Evolutionary conservation across 2,113 vertebrate genomes (phyloP).

Genomic region (Haliaeetus leucogaster): DNA sequence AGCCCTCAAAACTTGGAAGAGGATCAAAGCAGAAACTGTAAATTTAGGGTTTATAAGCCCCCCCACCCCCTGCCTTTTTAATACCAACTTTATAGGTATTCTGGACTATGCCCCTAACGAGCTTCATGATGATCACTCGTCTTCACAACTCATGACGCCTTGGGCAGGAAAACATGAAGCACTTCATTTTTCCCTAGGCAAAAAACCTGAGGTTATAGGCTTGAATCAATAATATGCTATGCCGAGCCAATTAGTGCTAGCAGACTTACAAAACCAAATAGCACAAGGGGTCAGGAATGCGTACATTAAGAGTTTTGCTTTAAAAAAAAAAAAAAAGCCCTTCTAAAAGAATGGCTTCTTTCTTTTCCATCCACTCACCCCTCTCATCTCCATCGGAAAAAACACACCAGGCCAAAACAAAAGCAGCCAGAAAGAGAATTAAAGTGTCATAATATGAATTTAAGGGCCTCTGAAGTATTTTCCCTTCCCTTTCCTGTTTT

Average conservation of each 20-base stretch:
- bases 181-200: background rate
- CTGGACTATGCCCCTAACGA: background rate
- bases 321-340: background rate
- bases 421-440: constrained; percentile 43
- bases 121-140: background rate
- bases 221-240: background rate
- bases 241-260: background rate
- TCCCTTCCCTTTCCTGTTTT: constrained; percentile 57
- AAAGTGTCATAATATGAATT: constrained; percentile 38
- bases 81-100: background rate
- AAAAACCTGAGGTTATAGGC: background rate
- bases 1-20: background rate
- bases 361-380: background rate
- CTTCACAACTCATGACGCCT: background rate
- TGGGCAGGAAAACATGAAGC: background rate
- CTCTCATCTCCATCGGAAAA: constrained; percentile 21
- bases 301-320: background rate
- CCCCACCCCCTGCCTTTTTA: background rate
- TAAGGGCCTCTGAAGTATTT: constrained; percentile 48
- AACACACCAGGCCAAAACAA: constrained; percentile 14
- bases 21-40: background rate
- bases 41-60: background rate
- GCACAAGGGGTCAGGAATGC: constrained; percentile 17
- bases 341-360: background rate
- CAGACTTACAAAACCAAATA: background rate